phyloP scores from a whole-genome alignment of 2,113 vertebrate genomes.

The Cathartes aura region DNA sequence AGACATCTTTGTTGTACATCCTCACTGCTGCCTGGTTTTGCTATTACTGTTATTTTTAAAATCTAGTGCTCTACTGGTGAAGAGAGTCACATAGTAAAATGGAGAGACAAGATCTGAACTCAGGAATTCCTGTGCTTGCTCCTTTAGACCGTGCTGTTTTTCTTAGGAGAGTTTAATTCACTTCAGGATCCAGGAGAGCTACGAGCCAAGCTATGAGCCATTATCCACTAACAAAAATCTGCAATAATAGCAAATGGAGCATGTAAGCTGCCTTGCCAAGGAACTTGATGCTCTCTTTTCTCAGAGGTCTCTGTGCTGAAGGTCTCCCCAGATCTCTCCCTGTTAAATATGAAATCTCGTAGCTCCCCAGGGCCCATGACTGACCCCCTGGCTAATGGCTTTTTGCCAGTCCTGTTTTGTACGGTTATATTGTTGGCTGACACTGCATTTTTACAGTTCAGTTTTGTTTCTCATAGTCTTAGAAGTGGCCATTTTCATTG shows the following conservation, averaged over 20 bases:
- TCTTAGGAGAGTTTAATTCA: constrained; percentile 14
- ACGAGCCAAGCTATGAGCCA: constrained; percentile 41
- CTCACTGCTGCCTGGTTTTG: background rate
- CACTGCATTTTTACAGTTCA: constrained; percentile 24
- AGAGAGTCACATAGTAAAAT: background rate
- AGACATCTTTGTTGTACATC: background rate
- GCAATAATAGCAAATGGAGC: constrained; percentile 54
- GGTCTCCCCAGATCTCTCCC: constrained; percentile 36
- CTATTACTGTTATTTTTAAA: background rate
- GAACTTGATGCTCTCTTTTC: constrained; percentile 42
- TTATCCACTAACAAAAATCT: constrained; percentile 61
- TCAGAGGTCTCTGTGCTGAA: constrained; percentile 38
- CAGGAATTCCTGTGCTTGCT: background rate
- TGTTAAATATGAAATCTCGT: constrained; percentile 28
- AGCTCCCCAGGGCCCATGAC: background rate
- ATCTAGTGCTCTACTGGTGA: background rate
- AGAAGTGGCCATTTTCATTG: constrained; percentile 41
- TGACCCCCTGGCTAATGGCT: constrained; percentile 29
- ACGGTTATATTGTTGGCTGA: constrained; percentile 40
- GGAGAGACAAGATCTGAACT: background rate
- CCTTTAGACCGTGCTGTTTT: background rate
- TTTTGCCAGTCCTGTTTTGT: constrained; percentile 28
- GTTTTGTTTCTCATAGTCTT: constrained; percentile 30
- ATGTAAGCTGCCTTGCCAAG: constrained; percentile 42
- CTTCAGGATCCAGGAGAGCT: constrained; percentile 22